phyloP scores from a whole-genome alignment of 2,797 vertebrate genomes.

The Cottoperca gobio region DNA sequence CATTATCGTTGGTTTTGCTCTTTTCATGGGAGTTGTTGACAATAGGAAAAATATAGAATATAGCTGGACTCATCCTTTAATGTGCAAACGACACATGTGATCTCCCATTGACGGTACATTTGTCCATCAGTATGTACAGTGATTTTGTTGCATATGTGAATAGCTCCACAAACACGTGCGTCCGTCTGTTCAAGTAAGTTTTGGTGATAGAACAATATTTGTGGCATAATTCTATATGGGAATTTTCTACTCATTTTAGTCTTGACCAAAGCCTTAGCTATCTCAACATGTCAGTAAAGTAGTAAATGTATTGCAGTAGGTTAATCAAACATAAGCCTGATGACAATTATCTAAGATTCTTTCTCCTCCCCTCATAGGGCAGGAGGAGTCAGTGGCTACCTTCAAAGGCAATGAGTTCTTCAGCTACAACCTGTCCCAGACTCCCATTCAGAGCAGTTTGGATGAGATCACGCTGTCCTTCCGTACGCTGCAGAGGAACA shows the following conservation, averaged over 20 bases:
- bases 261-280: slow-evolving; percentile 1
- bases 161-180: slow-evolving; percentile 11
- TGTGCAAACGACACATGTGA: slow-evolving; percentile 7
- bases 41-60: slow-evolving; percentile 3
- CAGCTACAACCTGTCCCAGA: slow-evolving; percentile 97
- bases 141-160: slow-evolving; percentile 5
- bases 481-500: slow-evolving; percentile 93
- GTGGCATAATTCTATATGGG: not conserved
- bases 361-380: slow-evolving; percentile 81
- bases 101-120: not conserved
- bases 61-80: not conserved
- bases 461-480: slow-evolving; percentile 97
- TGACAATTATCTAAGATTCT: slow-evolving; percentile 45
- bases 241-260: slow-evolving; percentile 18
- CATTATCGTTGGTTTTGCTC: not conserved
- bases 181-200: not conserved
- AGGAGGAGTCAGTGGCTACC: slow-evolving; percentile 93
- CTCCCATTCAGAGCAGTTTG: slow-evolving; percentile 96
- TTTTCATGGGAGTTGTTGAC: slow-evolving; percentile 8
- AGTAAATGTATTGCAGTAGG: slow-evolving; percentile 15
- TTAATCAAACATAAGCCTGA: slow-evolving; percentile 5
- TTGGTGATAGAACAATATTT: not conserved
- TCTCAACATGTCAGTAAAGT: slow-evolving; percentile 5
- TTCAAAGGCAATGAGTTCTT: slow-evolving; percentile 97
- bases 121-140: slow-evolving; percentile 14